Evolutionary conservation across 2,113 vertebrate species (phyloP).

Genomic region (Brachyhypopomus gauderio): DNA sequence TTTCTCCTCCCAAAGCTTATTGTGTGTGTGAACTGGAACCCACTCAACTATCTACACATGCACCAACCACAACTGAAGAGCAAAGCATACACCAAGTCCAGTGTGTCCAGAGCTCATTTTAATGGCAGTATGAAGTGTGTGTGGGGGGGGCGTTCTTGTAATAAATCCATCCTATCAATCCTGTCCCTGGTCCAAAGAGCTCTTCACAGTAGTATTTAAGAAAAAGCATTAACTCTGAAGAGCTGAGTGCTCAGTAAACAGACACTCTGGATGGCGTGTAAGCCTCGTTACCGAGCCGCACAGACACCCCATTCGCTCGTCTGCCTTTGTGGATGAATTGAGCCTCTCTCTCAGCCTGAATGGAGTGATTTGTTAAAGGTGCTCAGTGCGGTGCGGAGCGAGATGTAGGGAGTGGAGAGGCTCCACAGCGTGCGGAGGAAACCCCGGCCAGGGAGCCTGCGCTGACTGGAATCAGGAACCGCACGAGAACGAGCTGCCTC

Average conservation of each 20-base stretch:
- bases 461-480: constrained; percentile 14
- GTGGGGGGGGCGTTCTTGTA: constrained; percentile 34
- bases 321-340: constrained; percentile 34
- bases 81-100: constrained; percentile 35
- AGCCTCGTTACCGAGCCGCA: constrained; percentile 20
- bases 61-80: constrained; percentile 39
- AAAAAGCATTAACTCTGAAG: constrained; percentile 34
- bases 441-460: constrained; percentile 21
- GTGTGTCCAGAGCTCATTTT: constrained; percentile 38
- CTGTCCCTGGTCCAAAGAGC: constrained; percentile 44
- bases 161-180: constrained; percentile 49
- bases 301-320: neutral
- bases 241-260: constrained; percentile 44
- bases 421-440: constrained; percentile 10
- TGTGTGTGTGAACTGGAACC: constrained; percentile 47
- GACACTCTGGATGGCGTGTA: constrained; percentile 3
- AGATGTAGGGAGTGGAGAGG: constrained; percentile 23
- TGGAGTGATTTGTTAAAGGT: constrained; percentile 27
- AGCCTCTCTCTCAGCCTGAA: constrained; percentile 6
- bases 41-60: constrained; percentile 44
- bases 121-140: constrained; percentile 19
- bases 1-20: constrained; percentile 37
- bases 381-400: neutral
- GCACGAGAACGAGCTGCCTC: constrained; percentile 26
- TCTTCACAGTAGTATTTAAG: constrained; percentile 57